phyloP scores from a whole-genome alignment of 2,113 vertebrate genomes.

The Dicentrarchus labrax region DNA sequence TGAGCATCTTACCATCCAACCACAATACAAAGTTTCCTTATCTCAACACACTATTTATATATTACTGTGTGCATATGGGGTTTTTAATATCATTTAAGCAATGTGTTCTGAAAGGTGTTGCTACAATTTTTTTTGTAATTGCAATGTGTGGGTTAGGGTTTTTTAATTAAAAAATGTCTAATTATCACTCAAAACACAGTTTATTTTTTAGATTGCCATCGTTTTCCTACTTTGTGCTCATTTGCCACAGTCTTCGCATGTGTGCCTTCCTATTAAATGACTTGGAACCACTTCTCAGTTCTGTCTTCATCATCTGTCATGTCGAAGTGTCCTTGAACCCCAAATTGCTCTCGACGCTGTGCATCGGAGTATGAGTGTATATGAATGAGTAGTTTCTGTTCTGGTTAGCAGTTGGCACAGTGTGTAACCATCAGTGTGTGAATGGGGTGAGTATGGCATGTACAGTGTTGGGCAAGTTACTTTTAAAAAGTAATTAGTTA shows the following conservation, averaged over 20 bases:
- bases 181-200: not conserved
- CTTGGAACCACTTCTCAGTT: not conserved
- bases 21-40: not conserved
- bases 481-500: no score
- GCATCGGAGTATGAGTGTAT: no score
- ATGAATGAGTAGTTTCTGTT: no score
- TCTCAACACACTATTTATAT: not conserved
- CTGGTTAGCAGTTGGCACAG: no score
- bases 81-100: not conserved
- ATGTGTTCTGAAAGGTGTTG: not conserved
- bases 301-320: not conserved
- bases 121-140: not conserved
- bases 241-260: not conserved
- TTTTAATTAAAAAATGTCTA: no score
- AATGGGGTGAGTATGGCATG: no score
- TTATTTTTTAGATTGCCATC: not conserved
- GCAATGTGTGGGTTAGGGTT: not conserved
- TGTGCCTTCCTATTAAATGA: not conserved
- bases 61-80: not conserved
- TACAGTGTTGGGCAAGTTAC: no score
- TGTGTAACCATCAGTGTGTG: no score
- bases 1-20: no score
- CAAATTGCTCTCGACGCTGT: no score
- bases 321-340: no score
- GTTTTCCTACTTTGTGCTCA: not conserved